Evolutionary conservation across 92 coral and sea anemone species (phyloP), one percentile per base, ranked within the genome.

Genomic region (Epizoanthus fatuus): DNA sequence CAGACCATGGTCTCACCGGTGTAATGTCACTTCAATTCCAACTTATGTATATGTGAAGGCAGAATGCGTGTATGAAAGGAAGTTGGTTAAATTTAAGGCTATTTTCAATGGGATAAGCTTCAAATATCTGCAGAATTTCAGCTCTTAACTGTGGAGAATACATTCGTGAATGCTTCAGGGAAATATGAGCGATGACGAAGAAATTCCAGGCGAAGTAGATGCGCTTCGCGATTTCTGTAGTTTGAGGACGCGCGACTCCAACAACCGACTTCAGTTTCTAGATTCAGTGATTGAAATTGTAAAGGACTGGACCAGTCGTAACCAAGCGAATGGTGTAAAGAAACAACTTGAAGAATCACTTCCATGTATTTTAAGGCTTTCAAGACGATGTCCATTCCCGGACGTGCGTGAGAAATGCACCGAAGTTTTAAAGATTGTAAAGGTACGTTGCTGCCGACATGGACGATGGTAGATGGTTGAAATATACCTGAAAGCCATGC

Each of bases 171-270:
- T 77, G 56, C 69, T 77, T 77, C 55, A 59, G 58, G 69, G 83
- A 72, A 94, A 59, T 77, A 94, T 94, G 98, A 93, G 91, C 92
- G 98, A 94, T 87, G 98, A 94, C 81, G 98, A 94, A 71, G 98
- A 94, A 75, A 79, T 94, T 45, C 87, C 84, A 60, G 90, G 79
- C 66, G 98, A 94, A 86, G 91, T 93, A 65, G 94, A 94, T 52
- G 82, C 96, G 64, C 81, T 93, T 44, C 86, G 94, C 69, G 94
- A 93, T 84, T 87, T 94, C 73, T 93, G 96, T 85, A 87, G 87
- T 70, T 68, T 94, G 81, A 89, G 93, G 75, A 92, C 96, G 56
- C 91, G 98, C 74, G 94, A 94, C 78, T 75, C 84, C 19, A 70
- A 71, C 52, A 87, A 84, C 60, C 78, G 98, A 72, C 84, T 71